Evolutionary conservation across 2,797 vertebrate species (phyloP).

Genomic region (Ctenopoma kingsleyae): DNA sequence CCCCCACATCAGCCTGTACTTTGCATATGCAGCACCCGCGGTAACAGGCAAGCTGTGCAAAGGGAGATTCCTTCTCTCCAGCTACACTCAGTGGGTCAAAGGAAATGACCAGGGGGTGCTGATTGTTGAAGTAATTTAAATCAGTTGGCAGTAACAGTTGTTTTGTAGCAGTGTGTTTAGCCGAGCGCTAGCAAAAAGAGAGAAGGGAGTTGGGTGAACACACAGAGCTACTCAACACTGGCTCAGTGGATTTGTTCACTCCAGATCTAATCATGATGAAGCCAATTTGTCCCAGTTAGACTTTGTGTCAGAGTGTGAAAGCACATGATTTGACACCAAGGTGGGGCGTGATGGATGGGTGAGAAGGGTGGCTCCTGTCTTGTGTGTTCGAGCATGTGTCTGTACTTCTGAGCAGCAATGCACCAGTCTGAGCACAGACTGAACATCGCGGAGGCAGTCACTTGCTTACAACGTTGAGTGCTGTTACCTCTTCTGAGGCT

Average conservation of each 20-base stretch:
- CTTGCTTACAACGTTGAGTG: constrained; percentile 48
- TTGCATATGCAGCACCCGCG: constrained; percentile 54
- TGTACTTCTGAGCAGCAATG: neutral
- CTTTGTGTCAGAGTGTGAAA: constrained; percentile 46
- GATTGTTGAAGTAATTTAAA: constrained; percentile 62
- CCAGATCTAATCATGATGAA: constrained; percentile 38
- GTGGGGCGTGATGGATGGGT: constrained; percentile 51
- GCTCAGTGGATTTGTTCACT: constrained; percentile 37
- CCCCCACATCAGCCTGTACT: constrained; percentile 57
- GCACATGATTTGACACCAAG: constrained; percentile 58
- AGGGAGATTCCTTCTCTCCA: constrained; percentile 47
- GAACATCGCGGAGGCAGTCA: constrained; percentile 29
- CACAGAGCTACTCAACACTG: constrained; percentile 13
- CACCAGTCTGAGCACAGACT: constrained; percentile 27
- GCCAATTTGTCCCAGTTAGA: constrained; percentile 59
- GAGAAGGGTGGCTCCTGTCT: constrained; percentile 11
- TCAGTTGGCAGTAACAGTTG: constrained; percentile 43
- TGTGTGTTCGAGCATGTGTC: constrained; percentile 22
- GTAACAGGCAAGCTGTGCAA: constrained; percentile 53
- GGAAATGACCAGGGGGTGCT: constrained; percentile 46
- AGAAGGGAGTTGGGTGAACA: neutral
- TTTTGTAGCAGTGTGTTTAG: constrained; percentile 15
- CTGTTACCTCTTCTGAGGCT: constrained; percentile 39
- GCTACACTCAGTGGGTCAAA: constrained; percentile 43
- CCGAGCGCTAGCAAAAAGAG: constrained; percentile 10